Evolutionary conservation across 2,113 vertebrate genomes (phyloP).

Genomic region (Podarcis muralis): DNA sequence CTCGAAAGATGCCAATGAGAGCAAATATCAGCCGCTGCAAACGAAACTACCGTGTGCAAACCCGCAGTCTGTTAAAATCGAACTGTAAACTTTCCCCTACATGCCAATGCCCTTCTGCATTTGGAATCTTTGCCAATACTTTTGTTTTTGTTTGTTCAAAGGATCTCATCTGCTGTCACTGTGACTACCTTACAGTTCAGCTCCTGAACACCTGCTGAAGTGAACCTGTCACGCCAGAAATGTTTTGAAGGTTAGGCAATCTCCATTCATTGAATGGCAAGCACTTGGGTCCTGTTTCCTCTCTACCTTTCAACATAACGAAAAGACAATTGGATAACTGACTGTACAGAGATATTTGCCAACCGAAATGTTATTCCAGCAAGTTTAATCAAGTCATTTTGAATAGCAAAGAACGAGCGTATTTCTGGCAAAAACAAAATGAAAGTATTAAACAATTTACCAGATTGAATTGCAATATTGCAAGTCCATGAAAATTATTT

Average conservation of each 20-base stretch:
- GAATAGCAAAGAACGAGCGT: slow-evolving; percentile 52
- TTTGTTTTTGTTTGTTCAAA: slow-evolving; percentile 70
- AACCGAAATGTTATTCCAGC: slow-evolving; percentile 68
- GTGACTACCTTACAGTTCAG: slow-evolving; percentile 60
- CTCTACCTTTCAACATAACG: slow-evolving; percentile 71
- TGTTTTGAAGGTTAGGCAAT: slow-evolving; percentile 78
- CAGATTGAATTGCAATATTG: slow-evolving; percentile 39
- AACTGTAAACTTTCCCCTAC: slow-evolving; percentile 64
- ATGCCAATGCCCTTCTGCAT: slow-evolving; percentile 53
- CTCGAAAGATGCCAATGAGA: slow-evolving; percentile 15
- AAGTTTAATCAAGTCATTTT: slow-evolving; percentile 70
- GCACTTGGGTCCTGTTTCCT: slow-evolving; percentile 76
- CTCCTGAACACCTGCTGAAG: slow-evolving; percentile 76
- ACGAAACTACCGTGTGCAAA: slow-evolving; percentile 11
- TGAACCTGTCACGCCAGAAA: slow-evolving; percentile 71
- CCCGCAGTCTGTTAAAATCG: slow-evolving; percentile 47
- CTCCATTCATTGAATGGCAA: slow-evolving; percentile 66
- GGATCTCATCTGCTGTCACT: slow-evolving; percentile 57
- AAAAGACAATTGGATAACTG: slow-evolving; percentile 68
- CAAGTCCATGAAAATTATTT: slow-evolving; percentile 48
- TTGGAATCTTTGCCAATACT: slow-evolving; percentile 66
- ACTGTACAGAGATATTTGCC: slow-evolving; percentile 68
- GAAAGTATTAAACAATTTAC: slow-evolving; percentile 53
- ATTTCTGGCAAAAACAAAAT: slow-evolving; percentile 40
- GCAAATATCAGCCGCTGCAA: slow-evolving; percentile 17